phyloP scores from a whole-genome alignment of 1,140 invertebrate species.

The Cephus cinctus region DNA sequence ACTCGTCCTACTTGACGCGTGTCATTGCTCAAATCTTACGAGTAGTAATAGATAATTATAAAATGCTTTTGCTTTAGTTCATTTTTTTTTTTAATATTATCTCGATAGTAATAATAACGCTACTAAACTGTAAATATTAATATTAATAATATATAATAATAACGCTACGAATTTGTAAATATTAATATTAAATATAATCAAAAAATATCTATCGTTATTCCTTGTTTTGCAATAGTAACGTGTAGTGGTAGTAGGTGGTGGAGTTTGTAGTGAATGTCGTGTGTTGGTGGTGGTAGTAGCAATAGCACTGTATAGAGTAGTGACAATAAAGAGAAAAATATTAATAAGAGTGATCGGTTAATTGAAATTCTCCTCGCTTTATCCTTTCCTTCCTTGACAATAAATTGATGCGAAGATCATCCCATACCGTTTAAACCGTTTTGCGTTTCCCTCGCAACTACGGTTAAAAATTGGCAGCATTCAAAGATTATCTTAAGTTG shows the following conservation, averaged over 20 bases:
- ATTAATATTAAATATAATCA: constrained; percentile 50
- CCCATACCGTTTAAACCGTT: constrained; percentile 9
- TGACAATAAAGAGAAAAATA: not conserved
- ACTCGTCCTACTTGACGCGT: too few species aligned
- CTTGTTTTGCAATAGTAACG: constrained; percentile 2
- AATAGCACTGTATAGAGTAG: not conserved
- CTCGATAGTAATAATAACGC: constrained; percentile 35
- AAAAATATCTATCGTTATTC: constrained; percentile 42
- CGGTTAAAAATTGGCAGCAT: constrained; percentile 32
- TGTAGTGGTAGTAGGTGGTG: too few species aligned
- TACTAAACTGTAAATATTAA: constrained; percentile 48
- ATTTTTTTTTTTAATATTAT: constrained; percentile 34
- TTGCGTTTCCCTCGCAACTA: constrained; percentile 22
- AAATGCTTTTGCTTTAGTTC: constrained; percentile 33
- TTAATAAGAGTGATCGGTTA: not conserved
- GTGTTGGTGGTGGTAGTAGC: too few species aligned
- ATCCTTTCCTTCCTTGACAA: not conserved
- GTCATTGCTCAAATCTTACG: too few species aligned
- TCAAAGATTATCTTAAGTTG: constrained; percentile 4
- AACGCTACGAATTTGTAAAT: constrained; percentile 49
- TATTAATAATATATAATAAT: constrained; percentile 41
- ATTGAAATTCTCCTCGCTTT: not conserved
- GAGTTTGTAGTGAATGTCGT: too few species aligned
- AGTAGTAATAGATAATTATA: constrained; percentile 35
- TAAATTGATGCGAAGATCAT: not conserved